A percentile compares a stretch with the other conserved stretches of the same genome.
Evolutionary conservation across 1,140 invertebrate genomes (phyloP).

Genomic region (Eueides isabella): DNA sequence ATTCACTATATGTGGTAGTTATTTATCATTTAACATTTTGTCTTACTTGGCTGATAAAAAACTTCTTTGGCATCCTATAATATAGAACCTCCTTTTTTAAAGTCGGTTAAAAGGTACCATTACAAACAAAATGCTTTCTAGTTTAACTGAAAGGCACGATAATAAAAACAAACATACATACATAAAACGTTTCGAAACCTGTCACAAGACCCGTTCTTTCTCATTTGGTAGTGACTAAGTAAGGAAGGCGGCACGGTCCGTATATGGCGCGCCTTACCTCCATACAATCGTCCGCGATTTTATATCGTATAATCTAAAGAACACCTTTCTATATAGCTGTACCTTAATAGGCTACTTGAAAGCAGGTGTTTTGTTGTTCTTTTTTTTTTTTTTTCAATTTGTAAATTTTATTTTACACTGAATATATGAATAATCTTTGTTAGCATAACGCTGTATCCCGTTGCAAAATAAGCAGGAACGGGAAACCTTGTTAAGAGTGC

Average conservation of each 20-base stretch:
- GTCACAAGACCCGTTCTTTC: conserved; percentile 54
- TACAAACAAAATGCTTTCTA: not conserved
- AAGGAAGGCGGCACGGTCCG: conserved; percentile 48
- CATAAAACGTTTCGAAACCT: conserved; percentile 45
- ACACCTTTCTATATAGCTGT: conserved; percentile 39
- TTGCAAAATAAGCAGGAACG: too few relatives aligned
- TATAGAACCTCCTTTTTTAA: too few relatives aligned
- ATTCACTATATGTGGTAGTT: too few relatives aligned
- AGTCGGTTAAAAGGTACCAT: too few relatives aligned
- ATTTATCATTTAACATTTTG: too few relatives aligned
- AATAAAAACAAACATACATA: conserved; percentile 34
- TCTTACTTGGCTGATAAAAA: too few relatives aligned
- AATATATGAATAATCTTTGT: not conserved
- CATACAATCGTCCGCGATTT: conserved; percentile 53
- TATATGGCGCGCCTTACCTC: conserved; percentile 50
- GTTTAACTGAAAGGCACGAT: conserved; percentile 9
- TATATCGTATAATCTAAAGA: conserved; percentile 44
- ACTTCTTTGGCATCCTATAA: too few relatives aligned
- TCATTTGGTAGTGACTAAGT: conserved; percentile 58
- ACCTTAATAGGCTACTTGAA: conserved; percentile 35
- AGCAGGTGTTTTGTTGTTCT: conserved; percentile 13
- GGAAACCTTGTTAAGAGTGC: too few relatives aligned
- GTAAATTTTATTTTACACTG: not conserved
- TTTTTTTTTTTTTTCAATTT: not conserved
- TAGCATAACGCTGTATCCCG: too few relatives aligned